phyloP scores from a whole-genome alignment of 2,113 vertebrate genomes.

The Porphyrio hochstetteri region DNA sequence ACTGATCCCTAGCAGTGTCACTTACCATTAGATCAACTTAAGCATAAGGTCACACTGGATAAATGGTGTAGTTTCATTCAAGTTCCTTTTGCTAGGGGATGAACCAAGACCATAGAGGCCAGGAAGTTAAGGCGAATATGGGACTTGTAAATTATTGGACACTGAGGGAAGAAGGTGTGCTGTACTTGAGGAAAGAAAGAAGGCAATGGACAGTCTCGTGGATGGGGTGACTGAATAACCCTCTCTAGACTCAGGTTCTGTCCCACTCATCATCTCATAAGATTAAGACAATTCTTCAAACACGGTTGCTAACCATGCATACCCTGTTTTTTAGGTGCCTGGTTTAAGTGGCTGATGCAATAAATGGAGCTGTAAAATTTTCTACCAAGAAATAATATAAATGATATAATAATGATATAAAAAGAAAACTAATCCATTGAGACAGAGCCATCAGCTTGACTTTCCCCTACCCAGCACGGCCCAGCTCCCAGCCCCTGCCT shows the following conservation, averaged over 20 bases:
- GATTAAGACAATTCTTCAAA: not conserved
- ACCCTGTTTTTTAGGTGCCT: not conserved
- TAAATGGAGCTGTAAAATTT: not conserved
- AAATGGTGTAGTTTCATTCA: not conserved
- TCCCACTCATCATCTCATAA: not conserved
- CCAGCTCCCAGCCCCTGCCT: not conserved
- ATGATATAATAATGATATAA: no score
- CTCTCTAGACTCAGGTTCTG: not conserved
- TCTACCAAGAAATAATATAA: not conserved
- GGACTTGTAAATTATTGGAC: not conserved
- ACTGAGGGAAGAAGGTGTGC: not conserved
- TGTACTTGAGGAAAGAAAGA: not conserved
- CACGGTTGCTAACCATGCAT: accelerated
- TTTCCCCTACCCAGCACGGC: not conserved
- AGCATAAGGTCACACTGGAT: not conserved
- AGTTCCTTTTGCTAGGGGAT: not conserved
- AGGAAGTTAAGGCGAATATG: not conserved
- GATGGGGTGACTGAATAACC: not conserved
- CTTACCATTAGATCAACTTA: not conserved
- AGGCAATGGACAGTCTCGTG: not conserved
- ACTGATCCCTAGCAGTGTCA: not conserved
- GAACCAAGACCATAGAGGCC: not conserved
- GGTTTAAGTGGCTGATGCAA: not conserved
- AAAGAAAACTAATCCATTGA: not conserved
- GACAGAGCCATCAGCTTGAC: not conserved